Percentiles rank a stretch among this genome's conserved stretches.
Conservation (phyloP, 2,113 vertebrate species). For the Neogale vison region DNA sequence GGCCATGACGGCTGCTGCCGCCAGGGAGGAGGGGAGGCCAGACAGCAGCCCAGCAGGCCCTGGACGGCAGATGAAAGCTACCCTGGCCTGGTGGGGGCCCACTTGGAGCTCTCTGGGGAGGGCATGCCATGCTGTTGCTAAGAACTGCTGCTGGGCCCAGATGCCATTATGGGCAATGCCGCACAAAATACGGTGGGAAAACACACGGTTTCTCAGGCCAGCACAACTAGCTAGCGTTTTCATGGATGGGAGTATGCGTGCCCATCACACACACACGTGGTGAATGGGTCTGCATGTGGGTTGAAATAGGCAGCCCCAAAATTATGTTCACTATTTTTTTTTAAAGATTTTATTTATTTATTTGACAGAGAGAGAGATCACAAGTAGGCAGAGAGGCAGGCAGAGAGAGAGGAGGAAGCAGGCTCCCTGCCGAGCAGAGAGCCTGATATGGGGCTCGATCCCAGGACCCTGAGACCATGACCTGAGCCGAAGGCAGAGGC, state of each 20-base stretch:
- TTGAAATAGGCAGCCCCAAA: not conserved
- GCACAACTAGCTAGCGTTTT: not conserved
- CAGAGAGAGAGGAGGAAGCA: too few species aligned
- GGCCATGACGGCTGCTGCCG: not conserved
- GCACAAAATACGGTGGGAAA: not conserved
- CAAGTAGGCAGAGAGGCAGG: too few species aligned
- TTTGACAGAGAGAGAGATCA: too few species aligned
- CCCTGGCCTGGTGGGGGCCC: not conserved
- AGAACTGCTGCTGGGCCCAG: not conserved
- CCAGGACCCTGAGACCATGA: too few species aligned
- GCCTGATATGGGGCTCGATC: too few species aligned
- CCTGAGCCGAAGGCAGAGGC: too few species aligned
- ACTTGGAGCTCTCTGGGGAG: not conserved
- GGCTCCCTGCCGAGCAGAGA: too few species aligned
- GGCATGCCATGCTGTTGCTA: not conserved
- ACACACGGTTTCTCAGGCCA: not conserved
- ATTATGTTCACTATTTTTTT: not conserved
- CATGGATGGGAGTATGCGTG: too few species aligned
- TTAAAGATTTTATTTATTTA: too few species aligned
- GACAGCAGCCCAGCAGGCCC: not conserved
- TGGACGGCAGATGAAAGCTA: not conserved
- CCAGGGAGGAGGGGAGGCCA: rapidly evolving
- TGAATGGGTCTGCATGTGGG: not conserved
- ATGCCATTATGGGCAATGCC: not conserved
- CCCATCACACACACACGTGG: too few species aligned